Evolutionary conservation across 2,113 vertebrate genomes (phyloP).

Genomic region (Genyomyrus donnyi): DNA sequence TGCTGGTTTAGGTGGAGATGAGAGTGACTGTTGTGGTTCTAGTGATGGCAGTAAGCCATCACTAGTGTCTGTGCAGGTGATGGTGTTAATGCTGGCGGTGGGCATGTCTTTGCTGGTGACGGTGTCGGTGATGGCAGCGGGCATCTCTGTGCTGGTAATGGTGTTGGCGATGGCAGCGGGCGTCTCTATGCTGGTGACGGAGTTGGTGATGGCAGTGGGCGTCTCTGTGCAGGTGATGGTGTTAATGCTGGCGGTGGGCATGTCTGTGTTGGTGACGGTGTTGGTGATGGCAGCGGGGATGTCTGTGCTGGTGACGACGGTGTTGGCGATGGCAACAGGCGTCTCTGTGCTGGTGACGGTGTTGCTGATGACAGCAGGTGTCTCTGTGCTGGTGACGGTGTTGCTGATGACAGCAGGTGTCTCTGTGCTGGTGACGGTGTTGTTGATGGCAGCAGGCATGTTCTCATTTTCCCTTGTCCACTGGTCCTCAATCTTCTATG

Average conservation of each 20-base stretch:
- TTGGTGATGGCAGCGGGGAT: no score
- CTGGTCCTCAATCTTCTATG: background rate
- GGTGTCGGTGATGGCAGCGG: no score
- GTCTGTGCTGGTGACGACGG: background rate
- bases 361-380: background rate
- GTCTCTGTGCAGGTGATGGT: background rate
- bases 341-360: background rate
- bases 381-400: background rate
- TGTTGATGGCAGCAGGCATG: background rate
- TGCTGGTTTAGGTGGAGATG: background rate
- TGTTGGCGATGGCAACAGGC: background rate
- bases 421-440: background rate
- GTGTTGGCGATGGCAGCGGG: background rate
- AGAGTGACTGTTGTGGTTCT: background rate
- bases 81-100: background rate
- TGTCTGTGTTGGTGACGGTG: background rate
- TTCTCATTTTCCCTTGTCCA: background rate
- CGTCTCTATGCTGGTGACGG: background rate
- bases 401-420: background rate
- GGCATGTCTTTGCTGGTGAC: background rate
- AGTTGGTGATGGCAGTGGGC: background rate
- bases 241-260: background rate
- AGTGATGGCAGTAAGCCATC: background rate
- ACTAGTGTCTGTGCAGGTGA: background rate
- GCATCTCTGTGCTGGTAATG: background rate